These are phyloP conservation scores for Acomys russatus DNA, from an alignment of 2,797 vertebrate genomes.

Conservation along the genomic window DNA sequence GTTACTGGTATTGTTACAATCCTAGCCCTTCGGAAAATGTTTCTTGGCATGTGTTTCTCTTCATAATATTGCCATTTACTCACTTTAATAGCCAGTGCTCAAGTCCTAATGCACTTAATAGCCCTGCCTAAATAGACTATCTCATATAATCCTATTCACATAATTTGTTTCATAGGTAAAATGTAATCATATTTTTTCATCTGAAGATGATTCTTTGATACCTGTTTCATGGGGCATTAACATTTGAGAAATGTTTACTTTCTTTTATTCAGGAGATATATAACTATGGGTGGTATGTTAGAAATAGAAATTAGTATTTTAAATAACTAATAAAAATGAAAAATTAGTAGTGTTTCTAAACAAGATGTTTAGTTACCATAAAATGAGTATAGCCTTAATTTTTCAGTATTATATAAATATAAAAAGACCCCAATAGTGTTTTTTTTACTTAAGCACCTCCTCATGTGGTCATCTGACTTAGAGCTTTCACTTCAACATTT, in stretches of 20 bases:
- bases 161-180: slow-evolving; percentile 88
- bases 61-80: slow-evolving; percentile 91
- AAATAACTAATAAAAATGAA: slow-evolving; percentile 75
- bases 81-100: slow-evolving; percentile 90
- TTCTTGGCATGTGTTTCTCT: slow-evolving; percentile 93
- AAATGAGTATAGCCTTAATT: slow-evolving; percentile 52
- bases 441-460: slow-evolving; percentile 68
- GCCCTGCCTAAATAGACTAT: slow-evolving; percentile 88
- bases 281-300: slow-evolving; percentile 35
- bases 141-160: slow-evolving; percentile 88
- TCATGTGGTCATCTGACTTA: slow-evolving; percentile 41
- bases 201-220: slow-evolving; percentile 75
- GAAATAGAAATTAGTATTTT: slow-evolving; percentile 65
- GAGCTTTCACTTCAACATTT: slow-evolving; percentile 31
- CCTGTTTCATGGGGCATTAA: slow-evolving; percentile 59
- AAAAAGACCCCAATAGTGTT: slow-evolving; percentile 69
- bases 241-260: slow-evolving; percentile 65
- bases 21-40: slow-evolving; percentile 91
- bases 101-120: slow-evolving; percentile 92
- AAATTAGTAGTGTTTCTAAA: slow-evolving; percentile 37
- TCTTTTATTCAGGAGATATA: slow-evolving; percentile 45
- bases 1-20: slow-evolving; percentile 93
- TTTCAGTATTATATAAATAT: slow-evolving; percentile 49
- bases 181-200: slow-evolving; percentile 81
- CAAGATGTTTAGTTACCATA: slow-evolving; percentile 28